phyloP scores from a whole-genome alignment of 2,888 invertebrate genomes.

The Caenorhabditis becei region DNA sequence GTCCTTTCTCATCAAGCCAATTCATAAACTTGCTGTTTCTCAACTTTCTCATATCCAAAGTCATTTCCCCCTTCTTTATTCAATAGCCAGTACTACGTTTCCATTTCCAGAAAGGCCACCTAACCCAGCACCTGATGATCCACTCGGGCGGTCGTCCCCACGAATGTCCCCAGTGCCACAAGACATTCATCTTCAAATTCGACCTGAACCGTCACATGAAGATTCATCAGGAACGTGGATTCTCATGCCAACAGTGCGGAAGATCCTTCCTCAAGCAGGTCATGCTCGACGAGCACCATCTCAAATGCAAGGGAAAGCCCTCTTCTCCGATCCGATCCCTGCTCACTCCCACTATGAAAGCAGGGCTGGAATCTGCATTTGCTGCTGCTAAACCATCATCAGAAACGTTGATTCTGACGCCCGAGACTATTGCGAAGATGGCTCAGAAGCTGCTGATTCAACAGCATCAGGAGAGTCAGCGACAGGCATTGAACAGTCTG shows the following conservation, averaged over 20 bases:
- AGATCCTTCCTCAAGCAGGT: constrained; percentile 77
- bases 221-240: constrained; percentile 81
- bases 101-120: constrained; percentile 80
- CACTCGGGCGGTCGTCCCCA: constrained; percentile 80
- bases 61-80: constrained; percentile 11
- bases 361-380: constrained; percentile 30
- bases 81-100: too few relatives aligned
- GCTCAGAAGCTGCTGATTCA: constrained; percentile 37
- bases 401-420: constrained; percentile 37
- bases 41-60: background rate
- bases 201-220: constrained; percentile 81
- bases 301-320: constrained; percentile 75
- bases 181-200: constrained; percentile 82
- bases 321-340: background rate
- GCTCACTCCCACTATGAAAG: constrained; percentile 38
- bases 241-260: constrained; percentile 75
- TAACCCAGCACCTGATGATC: constrained; percentile 82
- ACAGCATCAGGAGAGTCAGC: constrained; percentile 51
- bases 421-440: constrained; percentile 66
- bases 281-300: constrained; percentile 75
- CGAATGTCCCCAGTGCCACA: constrained; percentile 78
- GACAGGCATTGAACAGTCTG: constrained; percentile 40
- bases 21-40: too few relatives aligned
- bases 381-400: constrained; percentile 17
- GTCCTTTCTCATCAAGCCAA: too few relatives aligned